Conservation (phyloP, 2,888 invertebrate genomes). For the Scelioninae gen. 2 region DNA sequence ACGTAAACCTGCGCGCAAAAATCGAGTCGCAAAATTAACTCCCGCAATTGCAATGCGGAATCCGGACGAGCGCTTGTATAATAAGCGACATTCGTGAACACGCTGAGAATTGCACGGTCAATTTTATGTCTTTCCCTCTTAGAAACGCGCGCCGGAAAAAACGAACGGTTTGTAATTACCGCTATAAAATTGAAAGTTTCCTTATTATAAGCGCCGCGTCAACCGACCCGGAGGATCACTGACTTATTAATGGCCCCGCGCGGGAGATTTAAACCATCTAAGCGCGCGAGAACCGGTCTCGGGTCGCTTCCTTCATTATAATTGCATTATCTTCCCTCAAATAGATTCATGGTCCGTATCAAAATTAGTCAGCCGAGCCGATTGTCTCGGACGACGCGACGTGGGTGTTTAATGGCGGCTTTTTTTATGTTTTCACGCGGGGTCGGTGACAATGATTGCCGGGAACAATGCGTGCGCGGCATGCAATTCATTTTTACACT, state of each 20-base stretch:
- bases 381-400: constrained; percentile 35
- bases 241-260: constrained; percentile 53
- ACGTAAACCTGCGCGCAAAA: constrained; percentile 16
- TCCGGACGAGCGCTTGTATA: constrained; percentile 28
- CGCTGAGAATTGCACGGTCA: constrained; percentile 39
- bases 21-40: constrained; percentile 33
- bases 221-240: constrained; percentile 49
- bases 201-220: constrained; percentile 49
- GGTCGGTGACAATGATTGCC: constrained; percentile 53
- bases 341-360: constrained; percentile 39
- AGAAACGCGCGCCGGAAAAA: constrained; percentile 15
- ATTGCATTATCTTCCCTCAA: constrained; percentile 29
- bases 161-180: constrained; percentile 43
- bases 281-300: constrained; percentile 47
- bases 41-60: constrained; percentile 38
- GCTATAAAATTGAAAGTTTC: constrained; percentile 55
- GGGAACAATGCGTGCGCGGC: constrained; percentile 37
- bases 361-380: constrained; percentile 36
- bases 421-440: constrained; percentile 37
- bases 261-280: constrained; percentile 49
- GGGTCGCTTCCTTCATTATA: constrained; percentile 19
- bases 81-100: constrained; percentile 45
- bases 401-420: constrained; percentile 34
- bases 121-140: constrained; percentile 44
- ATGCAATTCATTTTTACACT: constrained; percentile 44